These are phyloP conservation scores for Drosophila quinaria DNA, from an alignment of 2,888 invertebrate species.

Conservation along the genomic window DNA sequence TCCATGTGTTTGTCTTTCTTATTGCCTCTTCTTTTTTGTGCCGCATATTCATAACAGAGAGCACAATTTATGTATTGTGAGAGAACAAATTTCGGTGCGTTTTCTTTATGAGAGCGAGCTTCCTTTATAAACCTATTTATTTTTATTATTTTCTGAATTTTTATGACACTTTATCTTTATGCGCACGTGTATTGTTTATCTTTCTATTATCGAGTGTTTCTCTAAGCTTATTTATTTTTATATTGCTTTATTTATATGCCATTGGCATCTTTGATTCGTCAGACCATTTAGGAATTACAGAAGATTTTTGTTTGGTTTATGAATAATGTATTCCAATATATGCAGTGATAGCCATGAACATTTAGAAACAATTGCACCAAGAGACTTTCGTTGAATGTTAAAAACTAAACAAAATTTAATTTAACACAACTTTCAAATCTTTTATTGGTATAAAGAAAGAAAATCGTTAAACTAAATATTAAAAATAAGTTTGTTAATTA, in stretches of 20 bases:
- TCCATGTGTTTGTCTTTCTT: conserved; percentile 32
- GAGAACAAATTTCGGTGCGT: background rate
- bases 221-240: background rate
- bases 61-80: background rate
- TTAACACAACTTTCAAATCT: too few relatives aligned
- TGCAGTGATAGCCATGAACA: too few relatives aligned
- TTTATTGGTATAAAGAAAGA: too few relatives aligned
- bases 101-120: background rate
- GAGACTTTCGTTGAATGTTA: too few relatives aligned
- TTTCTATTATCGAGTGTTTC: background rate
- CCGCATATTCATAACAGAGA: conserved; percentile 74
- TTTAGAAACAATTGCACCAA: too few relatives aligned
- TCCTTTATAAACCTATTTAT: background rate
- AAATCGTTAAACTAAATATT: too few relatives aligned
- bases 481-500: too few relatives aligned
- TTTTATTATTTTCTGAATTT: conserved; percentile 5
- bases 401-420: too few relatives aligned
- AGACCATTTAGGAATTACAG: background rate
- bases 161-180: background rate
- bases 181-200: background rate
- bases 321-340: too few relatives aligned
- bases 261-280: background rate
- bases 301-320: too few relatives aligned
- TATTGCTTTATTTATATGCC: background rate
- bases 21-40: conserved; percentile 53